A percentile compares a stretch with the other conserved stretches of the same genome.
These are phyloP conservation scores for Pedicia rivosa DNA, from an alignment of 2,888 invertebrate genomes.

Conservation along the genomic window DNA sequence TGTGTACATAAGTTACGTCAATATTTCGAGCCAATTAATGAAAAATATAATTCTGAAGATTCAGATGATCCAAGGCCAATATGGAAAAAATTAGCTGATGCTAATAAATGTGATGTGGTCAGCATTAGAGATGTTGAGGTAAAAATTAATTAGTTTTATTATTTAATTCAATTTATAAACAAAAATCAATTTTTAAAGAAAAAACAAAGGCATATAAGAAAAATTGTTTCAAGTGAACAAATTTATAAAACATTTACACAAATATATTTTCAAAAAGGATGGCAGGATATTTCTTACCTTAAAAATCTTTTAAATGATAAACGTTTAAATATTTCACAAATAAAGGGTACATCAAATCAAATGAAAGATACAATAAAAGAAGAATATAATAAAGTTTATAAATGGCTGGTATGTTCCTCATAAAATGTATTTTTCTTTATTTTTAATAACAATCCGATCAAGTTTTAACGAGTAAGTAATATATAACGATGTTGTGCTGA, in stretches of 20 bases:
- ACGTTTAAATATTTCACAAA: conserved; percentile 18
- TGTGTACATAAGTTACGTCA: not conserved
- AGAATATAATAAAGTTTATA: conserved; percentile 18
- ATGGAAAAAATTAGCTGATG: not conserved
- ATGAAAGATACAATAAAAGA: conserved; percentile 15
- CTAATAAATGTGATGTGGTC: not conserved
- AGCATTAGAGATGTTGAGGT: not conserved
- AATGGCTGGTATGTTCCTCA: conserved; percentile 18
- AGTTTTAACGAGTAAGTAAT: no score
- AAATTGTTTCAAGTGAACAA: conserved; percentile 19
- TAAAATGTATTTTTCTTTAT: not conserved
- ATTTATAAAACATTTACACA: conserved; percentile 22
- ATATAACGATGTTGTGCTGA: no score
- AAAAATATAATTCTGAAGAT: not conserved
- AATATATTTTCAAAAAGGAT: conserved; percentile 21
- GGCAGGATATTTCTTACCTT: conserved; percentile 22
- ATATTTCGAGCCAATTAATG: not conserved
- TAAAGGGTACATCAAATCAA: conserved; percentile 16
- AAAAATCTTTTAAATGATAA: conserved; percentile 18
- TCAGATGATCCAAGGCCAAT: not conserved
- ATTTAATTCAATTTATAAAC: not conserved
- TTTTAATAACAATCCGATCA: no score
- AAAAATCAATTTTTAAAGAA: conserved; percentile 14
- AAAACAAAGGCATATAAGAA: conserved; percentile 19
- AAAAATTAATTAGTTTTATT: not conserved